Conservation (phyloP, 1,140 invertebrate genomes). For the Melitaea cinxia region DNA sequence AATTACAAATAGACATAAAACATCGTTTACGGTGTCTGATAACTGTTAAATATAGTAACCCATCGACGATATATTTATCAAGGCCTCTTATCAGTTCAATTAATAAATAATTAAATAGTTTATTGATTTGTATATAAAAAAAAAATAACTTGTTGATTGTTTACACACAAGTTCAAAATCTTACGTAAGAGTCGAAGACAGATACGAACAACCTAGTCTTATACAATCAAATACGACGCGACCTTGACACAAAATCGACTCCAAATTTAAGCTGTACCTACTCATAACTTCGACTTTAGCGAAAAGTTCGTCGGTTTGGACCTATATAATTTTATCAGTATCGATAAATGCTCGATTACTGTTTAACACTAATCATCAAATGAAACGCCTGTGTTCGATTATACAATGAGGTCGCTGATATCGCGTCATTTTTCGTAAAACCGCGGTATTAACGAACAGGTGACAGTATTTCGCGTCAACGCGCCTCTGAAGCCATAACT, state of each 20-base stretch:
- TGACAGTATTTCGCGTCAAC: slow-evolving; percentile 53
- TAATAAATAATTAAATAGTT: not conserved
- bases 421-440: slow-evolving; percentile 41
- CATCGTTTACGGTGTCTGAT: not conserved
- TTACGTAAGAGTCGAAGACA: slow-evolving; percentile 13
- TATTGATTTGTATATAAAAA: not conserved
- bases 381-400: slow-evolving; percentile 23
- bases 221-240: slow-evolving; percentile 28
- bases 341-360: not conserved
- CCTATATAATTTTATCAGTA: not conserved
- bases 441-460: slow-evolving; percentile 37
- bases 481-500: slow-evolving; percentile 59
- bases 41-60: not conserved
- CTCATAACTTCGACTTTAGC: not conserved
- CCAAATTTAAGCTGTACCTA: not conserved
- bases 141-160: not conserved
- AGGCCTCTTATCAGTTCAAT: not conserved
- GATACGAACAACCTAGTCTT: slow-evolving; percentile 24
- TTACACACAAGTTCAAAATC: slow-evolving; percentile 14
- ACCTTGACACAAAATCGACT: slow-evolving; percentile 23
- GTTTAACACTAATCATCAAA: slow-evolving; percentile 23
- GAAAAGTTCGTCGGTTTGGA: not conserved
- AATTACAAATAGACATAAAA: not conserved
- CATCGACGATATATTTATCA: not conserved
- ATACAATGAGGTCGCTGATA: slow-evolving; percentile 34